A percentile compares a stretch with the other conserved stretches of the same genome.
phyloP scores from a whole-genome alignment of 2,797 vertebrate genomes.

The Diceros bicornis region DNA sequence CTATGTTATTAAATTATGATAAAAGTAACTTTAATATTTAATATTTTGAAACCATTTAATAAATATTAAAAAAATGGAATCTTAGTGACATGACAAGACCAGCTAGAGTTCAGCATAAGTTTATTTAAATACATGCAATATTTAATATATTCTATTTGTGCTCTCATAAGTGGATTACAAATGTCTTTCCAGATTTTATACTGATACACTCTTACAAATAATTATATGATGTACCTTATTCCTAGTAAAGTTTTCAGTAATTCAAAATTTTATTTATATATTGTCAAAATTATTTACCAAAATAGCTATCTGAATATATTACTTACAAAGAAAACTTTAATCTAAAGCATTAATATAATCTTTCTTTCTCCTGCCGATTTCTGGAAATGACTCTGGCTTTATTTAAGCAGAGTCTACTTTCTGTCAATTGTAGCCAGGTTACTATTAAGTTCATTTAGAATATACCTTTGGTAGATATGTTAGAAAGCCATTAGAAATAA shows the following conservation, averaged over 20 bases:
- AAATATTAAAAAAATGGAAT: slow-evolving; percentile 57
- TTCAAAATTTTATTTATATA: slow-evolving; percentile 66
- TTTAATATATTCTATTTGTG: slow-evolving; percentile 72
- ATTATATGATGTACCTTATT: slow-evolving; percentile 66
- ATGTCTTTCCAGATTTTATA: slow-evolving; percentile 75
- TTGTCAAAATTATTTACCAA: slow-evolving; percentile 72
- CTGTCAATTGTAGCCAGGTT: slow-evolving; percentile 30
- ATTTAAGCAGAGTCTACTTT: not conserved
- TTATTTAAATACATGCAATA: slow-evolving; percentile 69
- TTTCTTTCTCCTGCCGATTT: slow-evolving; percentile 38
- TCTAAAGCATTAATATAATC: not conserved
- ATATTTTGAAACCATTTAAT: slow-evolving; percentile 73
- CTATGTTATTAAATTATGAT: slow-evolving; percentile 52
- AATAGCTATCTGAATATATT: slow-evolving; percentile 25
- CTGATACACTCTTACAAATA: slow-evolving; percentile 70
- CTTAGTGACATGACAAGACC: slow-evolving; percentile 64
- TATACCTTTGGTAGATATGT: slow-evolving; percentile 33
- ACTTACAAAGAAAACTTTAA: slow-evolving; percentile 40
- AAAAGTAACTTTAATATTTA: slow-evolving; percentile 50
- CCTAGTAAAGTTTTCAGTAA: slow-evolving; percentile 67
- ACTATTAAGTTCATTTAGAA: slow-evolving; percentile 48
- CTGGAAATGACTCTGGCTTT: slow-evolving; percentile 54
- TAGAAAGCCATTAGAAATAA: slow-evolving; percentile 65
- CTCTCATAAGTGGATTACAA: slow-evolving; percentile 77
- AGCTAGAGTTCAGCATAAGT: slow-evolving; percentile 74